These are phyloP conservation scores for Melanitta fusca DNA, from an alignment of 2,797 vertebrate species.

Conservation along the genomic window DNA sequence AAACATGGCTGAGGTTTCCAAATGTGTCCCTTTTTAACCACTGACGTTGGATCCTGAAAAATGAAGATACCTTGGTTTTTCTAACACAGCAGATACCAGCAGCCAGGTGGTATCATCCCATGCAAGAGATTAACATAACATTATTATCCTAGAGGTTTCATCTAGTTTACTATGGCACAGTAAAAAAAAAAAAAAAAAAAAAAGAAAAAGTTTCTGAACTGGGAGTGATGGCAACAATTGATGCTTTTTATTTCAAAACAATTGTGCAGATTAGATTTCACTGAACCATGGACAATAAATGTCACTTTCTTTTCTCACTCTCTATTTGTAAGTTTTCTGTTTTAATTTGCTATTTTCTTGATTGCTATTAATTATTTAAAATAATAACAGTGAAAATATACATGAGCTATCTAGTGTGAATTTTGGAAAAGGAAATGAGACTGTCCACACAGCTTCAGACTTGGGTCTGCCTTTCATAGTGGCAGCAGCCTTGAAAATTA, in stretches of 20 bases:
- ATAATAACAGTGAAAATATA: background rate
- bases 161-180: background rate
- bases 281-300: background rate
- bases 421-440: background rate
- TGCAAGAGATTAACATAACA: background rate
- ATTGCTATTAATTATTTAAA: background rate
- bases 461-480: background rate
- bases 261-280: background rate
- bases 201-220: background rate
- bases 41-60: background rate
- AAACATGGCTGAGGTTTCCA: background rate
- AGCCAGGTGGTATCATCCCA: background rate
- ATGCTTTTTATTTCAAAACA: background rate
- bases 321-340: background rate
- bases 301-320: background rate
- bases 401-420: background rate
- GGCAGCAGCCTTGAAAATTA: background rate
- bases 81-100: background rate
- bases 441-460: background rate
- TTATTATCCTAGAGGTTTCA: background rate
- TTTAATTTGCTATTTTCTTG: background rate
- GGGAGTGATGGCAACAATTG: background rate
- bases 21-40: background rate
- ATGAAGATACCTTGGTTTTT: background rate
- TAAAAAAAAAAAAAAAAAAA: conserved; percentile 14